These are phyloP conservation scores for Tetropium fuscum DNA, from an alignment of 2,888 invertebrate species.

Conservation along the genomic window DNA sequence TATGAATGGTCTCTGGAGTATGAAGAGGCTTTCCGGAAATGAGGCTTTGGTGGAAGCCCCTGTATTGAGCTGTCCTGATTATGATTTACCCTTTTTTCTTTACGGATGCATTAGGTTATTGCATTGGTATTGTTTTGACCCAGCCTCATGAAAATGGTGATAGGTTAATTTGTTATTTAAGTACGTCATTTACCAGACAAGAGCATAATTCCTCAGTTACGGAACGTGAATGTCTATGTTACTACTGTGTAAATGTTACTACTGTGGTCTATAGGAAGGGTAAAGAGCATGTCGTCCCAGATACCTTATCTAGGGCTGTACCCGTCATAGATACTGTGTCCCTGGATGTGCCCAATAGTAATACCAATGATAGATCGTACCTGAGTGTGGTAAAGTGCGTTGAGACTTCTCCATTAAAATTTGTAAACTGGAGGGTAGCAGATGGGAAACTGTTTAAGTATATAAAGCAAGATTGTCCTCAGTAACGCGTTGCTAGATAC, in stretches of 20 bases:
- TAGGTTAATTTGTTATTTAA: constrained; percentile 25
- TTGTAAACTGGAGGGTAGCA: constrained; percentile 35
- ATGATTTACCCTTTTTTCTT: constrained; percentile 25
- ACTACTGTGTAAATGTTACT: too few relatives aligned
- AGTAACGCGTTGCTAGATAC: constrained; percentile 24
- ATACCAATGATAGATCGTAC: constrained; percentile 37
- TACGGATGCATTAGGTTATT: constrained; percentile 1
- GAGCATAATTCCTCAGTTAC: constrained; percentile 40
- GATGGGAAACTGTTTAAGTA: constrained; percentile 36
- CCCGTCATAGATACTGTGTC: not conserved
- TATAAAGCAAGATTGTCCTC: constrained; percentile 22
- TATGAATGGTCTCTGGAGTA: constrained; percentile 34
- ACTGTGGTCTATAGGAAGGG: constrained; percentile 37
- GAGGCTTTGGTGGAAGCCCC: constrained; percentile 21
- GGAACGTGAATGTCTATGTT: constrained; percentile 36
- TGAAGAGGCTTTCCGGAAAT: constrained; percentile 30
- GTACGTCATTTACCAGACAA: constrained; percentile 15
- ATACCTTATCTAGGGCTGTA: constrained; percentile 25
- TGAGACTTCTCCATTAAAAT: constrained; percentile 29
- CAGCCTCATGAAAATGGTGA: not conserved
- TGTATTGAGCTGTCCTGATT: constrained; percentile 33
- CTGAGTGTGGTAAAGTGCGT: constrained; percentile 25
- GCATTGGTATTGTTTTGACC: not conserved
- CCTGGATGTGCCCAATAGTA: not conserved
- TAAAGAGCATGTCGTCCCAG: constrained; percentile 29